phyloP scores from a whole-genome alignment of 1,140 invertebrate species.

The Polypedilum vanderplanki region DNA sequence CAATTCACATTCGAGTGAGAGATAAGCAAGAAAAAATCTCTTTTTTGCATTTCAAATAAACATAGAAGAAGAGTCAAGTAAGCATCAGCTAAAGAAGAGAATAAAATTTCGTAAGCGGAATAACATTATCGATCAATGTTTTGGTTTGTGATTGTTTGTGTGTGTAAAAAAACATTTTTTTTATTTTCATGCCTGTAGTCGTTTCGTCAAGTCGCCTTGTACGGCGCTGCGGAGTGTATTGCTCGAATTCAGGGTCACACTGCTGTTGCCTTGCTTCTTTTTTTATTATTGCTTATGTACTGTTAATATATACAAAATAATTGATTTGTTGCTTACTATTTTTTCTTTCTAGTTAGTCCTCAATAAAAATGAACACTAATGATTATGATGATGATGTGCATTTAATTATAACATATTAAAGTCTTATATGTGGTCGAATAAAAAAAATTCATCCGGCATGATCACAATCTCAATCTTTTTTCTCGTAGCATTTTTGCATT shows the following conservation, averaged over 20 bases:
- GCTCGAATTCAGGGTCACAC: slow-evolving; percentile 23
- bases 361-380: background rate
- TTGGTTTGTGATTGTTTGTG: background rate
- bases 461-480: background rate
- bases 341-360: background rate
- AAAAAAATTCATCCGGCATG: background rate
- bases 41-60: slow-evolving; percentile 20
- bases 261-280: slow-evolving; percentile 1
- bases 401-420: slow-evolving; percentile 4
- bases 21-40: background rate
- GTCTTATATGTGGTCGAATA: background rate
- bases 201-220: slow-evolving; percentile 16
- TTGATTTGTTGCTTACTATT: background rate
- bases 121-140: slow-evolving; percentile 10
- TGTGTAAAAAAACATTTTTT: background rate
- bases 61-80: background rate
- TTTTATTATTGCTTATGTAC: slow-evolving; percentile 25
- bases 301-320: slow-evolving; percentile 16
- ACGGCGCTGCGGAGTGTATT: slow-evolving; percentile 9
- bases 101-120: background rate
- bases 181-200: background rate
- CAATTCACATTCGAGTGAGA: background rate
- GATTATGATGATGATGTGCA: background rate
- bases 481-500: background rate
- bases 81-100: background rate